phyloP scores from a whole-genome alignment of 2,797 vertebrate genomes.

The Onychomys torridus region DNA sequence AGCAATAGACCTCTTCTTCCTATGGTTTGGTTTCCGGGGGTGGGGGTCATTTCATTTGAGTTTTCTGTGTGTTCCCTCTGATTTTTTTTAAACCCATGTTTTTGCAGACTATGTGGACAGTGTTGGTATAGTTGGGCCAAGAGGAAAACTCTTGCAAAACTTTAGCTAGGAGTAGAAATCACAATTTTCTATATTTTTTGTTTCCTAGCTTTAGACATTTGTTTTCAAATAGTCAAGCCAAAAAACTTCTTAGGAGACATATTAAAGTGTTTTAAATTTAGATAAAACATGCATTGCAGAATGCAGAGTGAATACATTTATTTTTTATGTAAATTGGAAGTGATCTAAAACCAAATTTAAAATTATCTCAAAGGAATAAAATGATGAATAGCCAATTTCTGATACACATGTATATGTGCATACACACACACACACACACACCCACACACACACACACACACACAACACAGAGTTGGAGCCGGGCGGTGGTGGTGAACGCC shows the following conservation, averaged over 20 bases:
- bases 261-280: slow-evolving; percentile 67
- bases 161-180: slow-evolving; percentile 10
- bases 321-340: slow-evolving; percentile 61
- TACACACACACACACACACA: neutral
- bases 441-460: neutral
- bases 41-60: neutral
- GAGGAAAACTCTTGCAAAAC: neutral
- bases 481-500: too few relatives aligned
- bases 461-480: neutral
- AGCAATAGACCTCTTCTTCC: neutral
- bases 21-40: neutral
- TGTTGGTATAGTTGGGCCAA: neutral
- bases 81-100: neutral
- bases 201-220: slow-evolving; percentile 26
- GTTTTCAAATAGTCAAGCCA: slow-evolving; percentile 61
- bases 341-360: slow-evolving; percentile 55
- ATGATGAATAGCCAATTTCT: neutral
- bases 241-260: slow-evolving; percentile 56
- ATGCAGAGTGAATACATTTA: slow-evolving; percentile 41
- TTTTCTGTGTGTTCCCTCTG: neutral
- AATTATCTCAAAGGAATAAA: slow-evolving; percentile 45
- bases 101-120: neutral
- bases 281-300: slow-evolving; percentile 59
- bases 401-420: neutral
- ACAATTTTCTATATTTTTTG: slow-evolving; percentile 14